phyloP scores from a whole-genome alignment of 2,797 vertebrate genomes.

The Darevskia mixta region DNA sequence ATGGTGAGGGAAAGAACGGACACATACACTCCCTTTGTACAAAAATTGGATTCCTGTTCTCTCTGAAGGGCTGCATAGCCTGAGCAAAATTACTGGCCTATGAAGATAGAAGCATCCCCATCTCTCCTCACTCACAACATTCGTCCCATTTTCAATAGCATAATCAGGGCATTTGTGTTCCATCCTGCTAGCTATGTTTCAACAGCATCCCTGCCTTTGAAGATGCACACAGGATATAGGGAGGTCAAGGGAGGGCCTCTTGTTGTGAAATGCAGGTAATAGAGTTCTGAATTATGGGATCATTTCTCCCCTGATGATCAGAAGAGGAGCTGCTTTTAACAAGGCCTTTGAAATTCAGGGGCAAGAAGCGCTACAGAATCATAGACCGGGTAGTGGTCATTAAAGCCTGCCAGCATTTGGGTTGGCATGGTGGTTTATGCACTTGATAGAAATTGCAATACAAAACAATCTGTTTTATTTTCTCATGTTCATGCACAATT shows the following conservation, averaged over 20 bases:
- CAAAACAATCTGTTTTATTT: too few species aligned
- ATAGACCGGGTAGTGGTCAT: neutral
- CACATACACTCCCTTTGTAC: neutral
- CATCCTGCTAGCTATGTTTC: neutral
- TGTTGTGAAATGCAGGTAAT: neutral
- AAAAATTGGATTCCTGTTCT: neutral
- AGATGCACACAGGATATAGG: neutral
- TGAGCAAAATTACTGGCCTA: neutral
- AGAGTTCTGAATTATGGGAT: neutral
- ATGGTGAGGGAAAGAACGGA: neutral
- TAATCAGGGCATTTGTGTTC: neutral
- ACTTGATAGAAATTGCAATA: too few species aligned
- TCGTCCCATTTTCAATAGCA: neutral
- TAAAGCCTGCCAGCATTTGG: neutral
- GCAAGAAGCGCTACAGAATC: accelerated
- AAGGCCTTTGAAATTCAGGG: neutral
- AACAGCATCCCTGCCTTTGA: neutral
- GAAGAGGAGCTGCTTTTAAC: accelerated
- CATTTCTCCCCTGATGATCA: accelerated
- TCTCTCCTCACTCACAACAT: neutral
- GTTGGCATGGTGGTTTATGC: too few species aligned
- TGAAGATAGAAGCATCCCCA: neutral
- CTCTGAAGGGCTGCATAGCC: neutral
- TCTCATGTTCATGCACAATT: too few species aligned
- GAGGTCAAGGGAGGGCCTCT: neutral